Percentiles rank a stretch among this genome's conserved stretches.
Conservation (phyloP, 2,888 invertebrate species). For the Dryadula phaetusa region DNA sequence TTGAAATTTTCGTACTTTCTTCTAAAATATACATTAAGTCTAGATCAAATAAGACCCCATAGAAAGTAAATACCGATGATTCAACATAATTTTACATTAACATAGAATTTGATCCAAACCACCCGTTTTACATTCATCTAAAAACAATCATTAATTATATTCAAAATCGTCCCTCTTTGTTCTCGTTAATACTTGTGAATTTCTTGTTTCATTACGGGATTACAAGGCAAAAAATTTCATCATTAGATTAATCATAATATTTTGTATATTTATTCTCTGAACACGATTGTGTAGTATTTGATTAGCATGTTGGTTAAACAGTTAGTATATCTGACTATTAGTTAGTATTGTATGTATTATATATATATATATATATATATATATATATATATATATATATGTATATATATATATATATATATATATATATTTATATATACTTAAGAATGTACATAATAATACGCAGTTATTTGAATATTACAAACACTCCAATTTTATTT, state of each 20-base stretch:
- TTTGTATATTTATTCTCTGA: not conserved
- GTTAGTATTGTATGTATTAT: too few species aligned
- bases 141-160: conserved; percentile 44
- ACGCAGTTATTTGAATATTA: too few species aligned
- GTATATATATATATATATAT: too few species aligned
- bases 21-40: not conserved
- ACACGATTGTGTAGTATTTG: not conserved
- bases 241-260: conserved; percentile 27
- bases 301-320: not conserved
- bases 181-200: conserved; percentile 32
- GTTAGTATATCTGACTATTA: too few species aligned
- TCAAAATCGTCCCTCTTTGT: conserved; percentile 40
- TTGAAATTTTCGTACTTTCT: too few species aligned
- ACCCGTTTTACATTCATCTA: conserved; percentile 25
- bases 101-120: conserved; percentile 10
- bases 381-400: too few species aligned
- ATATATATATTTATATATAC: too few species aligned
- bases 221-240: conserved; percentile 26
- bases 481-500: too few species aligned
- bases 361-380: too few species aligned
- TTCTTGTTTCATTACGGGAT: conserved; percentile 27
- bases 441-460: too few species aligned
- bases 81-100: conserved; percentile 22
- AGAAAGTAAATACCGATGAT: conserved; percentile 1
- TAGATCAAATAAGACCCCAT: not conserved